Base-by-base conservation (phyloP, 2,113 vertebrate genomes). In the Phrynocephalus versicolor region DNA sequence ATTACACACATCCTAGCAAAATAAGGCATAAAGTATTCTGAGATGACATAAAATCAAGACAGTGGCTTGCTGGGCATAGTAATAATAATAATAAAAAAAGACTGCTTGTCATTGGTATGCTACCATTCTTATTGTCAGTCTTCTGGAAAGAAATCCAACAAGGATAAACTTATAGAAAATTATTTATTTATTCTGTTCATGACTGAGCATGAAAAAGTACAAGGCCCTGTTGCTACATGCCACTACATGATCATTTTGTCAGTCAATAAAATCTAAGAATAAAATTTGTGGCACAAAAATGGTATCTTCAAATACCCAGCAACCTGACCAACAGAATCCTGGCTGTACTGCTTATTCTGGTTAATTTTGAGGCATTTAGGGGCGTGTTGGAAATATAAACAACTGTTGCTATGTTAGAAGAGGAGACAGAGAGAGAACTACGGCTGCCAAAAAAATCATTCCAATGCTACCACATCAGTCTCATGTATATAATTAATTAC, bases 131-230 rank as follows among this genome's bases (percentile, higher is more conserved):
- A 58, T 39, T 72, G 55, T 85, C 64, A 39, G 16, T 41, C 19
- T 60, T 79, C 30, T 3, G 64, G 33, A 45, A 69, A 67, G 23
- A 76, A 70, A 55, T 69, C 69, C 21, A 16, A 4, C 7, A 58
- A 67, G 65, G 58, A 30, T n/a, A 65, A 82, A 76, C 79, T 76
- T 45, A 75, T 51, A 51, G 67, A 35, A 65, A 39, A 39, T 73
- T 86, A 69, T 69, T 62, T 35, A 76, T 82, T 85, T 51, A 33
- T 87, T 77, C 33, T 76, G 45, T 25, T 82, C 41, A 58, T 70
- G 35, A 62, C 8, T 19, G n/a, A 41, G 55, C 21, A 62, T 33
- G 14, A 19, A 77, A 19, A 71, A 41, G 55, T 19, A 70, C 41
- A 76, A 77, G 19, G 62, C 10, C 21, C 3, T 71, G 72, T 76